Percentiles rank a stretch among this genome's conserved stretches.
These are phyloP conservation scores for Symphodus melops DNA, from an alignment of 2,113 vertebrate genomes.

Conservation along the genomic window DNA sequence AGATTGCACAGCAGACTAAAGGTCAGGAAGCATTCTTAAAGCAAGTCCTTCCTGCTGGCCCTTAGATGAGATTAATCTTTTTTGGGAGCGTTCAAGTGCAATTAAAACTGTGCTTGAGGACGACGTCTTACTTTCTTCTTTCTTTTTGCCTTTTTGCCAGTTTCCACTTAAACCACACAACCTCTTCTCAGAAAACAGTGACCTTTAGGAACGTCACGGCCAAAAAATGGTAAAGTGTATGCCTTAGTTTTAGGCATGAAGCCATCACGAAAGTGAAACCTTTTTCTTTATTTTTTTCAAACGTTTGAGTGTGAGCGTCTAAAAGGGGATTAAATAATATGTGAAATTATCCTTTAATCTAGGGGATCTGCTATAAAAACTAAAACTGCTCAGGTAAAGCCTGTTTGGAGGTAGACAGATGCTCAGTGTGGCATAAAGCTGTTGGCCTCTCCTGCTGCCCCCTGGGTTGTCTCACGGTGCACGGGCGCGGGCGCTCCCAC, in stretches of 20 bases:
- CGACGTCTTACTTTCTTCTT: slow-evolving; percentile 2
- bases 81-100: background rate
- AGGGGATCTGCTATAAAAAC: background rate
- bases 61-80: background rate
- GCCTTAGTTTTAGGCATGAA: slow-evolving; percentile 27
- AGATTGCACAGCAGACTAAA: slow-evolving; percentile 9
- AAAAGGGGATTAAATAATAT: background rate
- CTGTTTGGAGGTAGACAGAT: slow-evolving; percentile 32
- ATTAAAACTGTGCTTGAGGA: slow-evolving; percentile 14
- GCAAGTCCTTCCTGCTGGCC: background rate
- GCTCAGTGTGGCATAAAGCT: slow-evolving; percentile 43
- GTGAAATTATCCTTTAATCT: slow-evolving; percentile 15
- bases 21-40: background rate
- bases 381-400: slow-evolving; percentile 40
- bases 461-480: slow-evolving; percentile 60
- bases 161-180: slow-evolving; percentile 7
- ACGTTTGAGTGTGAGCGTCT: background rate
- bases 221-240: slow-evolving; percentile 41
- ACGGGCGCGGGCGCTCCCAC: slow-evolving; percentile 47
- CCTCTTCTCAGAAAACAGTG: slow-evolving; percentile 37
- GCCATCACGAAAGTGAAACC: slow-evolving; percentile 13
- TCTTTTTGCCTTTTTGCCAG: slow-evolving; percentile 21
- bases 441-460: slow-evolving; percentile 51
- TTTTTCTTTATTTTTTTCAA: background rate
- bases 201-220: slow-evolving; percentile 58